Base-by-base conservation (phyloP, 2,797 vertebrate species). In the Pipistrellus nathusii region DNA sequence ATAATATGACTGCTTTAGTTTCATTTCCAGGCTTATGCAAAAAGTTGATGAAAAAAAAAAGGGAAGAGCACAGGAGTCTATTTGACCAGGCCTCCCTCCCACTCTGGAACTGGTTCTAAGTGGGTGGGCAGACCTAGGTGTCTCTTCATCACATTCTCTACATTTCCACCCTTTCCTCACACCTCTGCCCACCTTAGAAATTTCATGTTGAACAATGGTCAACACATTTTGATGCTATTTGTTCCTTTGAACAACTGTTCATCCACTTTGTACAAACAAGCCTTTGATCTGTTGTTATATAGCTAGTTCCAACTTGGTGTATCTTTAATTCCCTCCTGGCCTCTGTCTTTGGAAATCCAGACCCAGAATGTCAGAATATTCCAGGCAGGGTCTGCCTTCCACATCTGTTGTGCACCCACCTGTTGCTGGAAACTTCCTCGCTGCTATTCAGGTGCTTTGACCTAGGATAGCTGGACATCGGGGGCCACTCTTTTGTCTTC, bases 41-140 rank as follows among this genome's bases (percentile, higher is more conserved):
- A 15, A 30, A 64, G 59, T 13, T 27, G 12, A 23, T 15, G 6
- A 25, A 15, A 11, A 32, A 11, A 32, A 35, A 25, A 23, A 8
- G 32, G 3, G 8, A 4, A 68, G 87, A n/a, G 23, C 9, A 32
- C 8, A 4, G 0, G 11, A 8, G 10, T n/a, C 10, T 11, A 0
- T 18, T 10, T 68, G 5, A 41, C 6, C 2, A 7, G 25, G 64
- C 18, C 15, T 86, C 44, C 11, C 6, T 55, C 38, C 8, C 1
- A 1, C 6, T 44, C 41, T 38, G 18, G 14, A n/a, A 44, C 0
- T 2, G 11, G 12, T 7, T 53, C 27, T 2, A 18, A 6, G 25
- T 25, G 6, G 41, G 38, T 3, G 8, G 53, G 8, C 4, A 0
- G 11, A 14, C 2, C 9, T 51, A 53, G 10, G 38, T 0, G 3